Evolutionary conservation across 1,140 invertebrate genomes (phyloP).

Genomic region (Scaptomyza montana): DNA sequence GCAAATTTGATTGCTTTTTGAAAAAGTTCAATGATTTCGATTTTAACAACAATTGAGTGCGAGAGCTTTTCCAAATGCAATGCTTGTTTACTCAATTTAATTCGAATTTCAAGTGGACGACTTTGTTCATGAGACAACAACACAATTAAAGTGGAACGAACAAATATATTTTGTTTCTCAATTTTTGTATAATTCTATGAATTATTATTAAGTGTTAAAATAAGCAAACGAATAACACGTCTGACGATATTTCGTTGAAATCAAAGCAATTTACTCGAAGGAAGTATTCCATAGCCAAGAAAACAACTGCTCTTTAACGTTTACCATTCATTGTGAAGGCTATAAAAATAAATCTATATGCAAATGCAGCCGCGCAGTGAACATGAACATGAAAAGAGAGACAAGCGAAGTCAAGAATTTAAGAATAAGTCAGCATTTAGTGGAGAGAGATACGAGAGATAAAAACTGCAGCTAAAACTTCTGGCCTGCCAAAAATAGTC

Average conservation of each 20-base stretch:
- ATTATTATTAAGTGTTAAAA: slow-evolving; percentile 15
- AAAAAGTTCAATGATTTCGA: slow-evolving; percentile 71
- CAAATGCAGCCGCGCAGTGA: slow-evolving; percentile 58
- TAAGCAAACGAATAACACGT: slow-evolving; percentile 9
- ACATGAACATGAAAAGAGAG: slow-evolving; percentile 32
- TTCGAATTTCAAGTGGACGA: slow-evolving; percentile 19
- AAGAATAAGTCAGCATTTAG: slow-evolving; percentile 24
- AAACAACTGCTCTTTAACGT: slow-evolving; percentile 8
- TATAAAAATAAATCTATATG: slow-evolving; percentile 81
- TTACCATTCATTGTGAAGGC: slow-evolving; percentile 38
- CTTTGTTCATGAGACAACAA: slow-evolving; percentile 46
- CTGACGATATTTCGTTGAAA: background rate
- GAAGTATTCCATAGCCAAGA: background rate
- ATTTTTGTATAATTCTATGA: slow-evolving; percentile 30
- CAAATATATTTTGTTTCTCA: slow-evolving; percentile 50
- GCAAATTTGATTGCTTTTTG: slow-evolving; percentile 72
- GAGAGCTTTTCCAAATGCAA: slow-evolving; percentile 50
- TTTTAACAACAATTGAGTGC: slow-evolving; percentile 39
- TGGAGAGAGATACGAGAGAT: slow-evolving; percentile 14
- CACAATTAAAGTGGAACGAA: slow-evolving; percentile 55
- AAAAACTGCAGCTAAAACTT: background rate
- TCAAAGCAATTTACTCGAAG: background rate
- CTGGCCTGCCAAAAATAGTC: slow-evolving; percentile 57
- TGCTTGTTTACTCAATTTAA: slow-evolving; percentile 30
- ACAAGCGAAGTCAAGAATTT: slow-evolving; percentile 17